phyloP scores from a whole-genome alignment of 2,888 invertebrate species.

The Sinohyriopsis cumingii region DNA sequence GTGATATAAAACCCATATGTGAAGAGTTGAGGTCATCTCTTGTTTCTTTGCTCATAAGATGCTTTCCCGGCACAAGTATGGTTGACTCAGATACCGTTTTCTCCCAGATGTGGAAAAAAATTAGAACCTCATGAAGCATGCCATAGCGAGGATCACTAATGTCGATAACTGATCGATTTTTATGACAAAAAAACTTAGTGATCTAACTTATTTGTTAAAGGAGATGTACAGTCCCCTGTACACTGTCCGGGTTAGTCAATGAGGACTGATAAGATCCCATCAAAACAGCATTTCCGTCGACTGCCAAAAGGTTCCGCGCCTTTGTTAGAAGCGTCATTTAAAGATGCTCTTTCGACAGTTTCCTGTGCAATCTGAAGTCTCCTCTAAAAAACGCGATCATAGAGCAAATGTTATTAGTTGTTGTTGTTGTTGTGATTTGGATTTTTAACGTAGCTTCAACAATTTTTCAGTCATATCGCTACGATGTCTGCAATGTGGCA shows the following conservation, averaged over 20 bases:
- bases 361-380: too few relatives aligned
- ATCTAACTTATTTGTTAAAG: constrained; percentile 19
- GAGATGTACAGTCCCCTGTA: constrained; percentile 16
- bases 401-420: too few relatives aligned
- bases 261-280: constrained; percentile 16
- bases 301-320: too few relatives aligned
- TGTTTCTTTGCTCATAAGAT: constrained; percentile 14
- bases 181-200: constrained; percentile 17
- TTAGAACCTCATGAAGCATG: constrained; percentile 1
- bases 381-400: too few relatives aligned
- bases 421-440: too few relatives aligned
- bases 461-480: too few relatives aligned
- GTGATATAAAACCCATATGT: constrained; percentile 22
- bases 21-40: constrained; percentile 33
- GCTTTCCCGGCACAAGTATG: background rate
- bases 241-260: constrained; percentile 15
- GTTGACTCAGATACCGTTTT: background rate
- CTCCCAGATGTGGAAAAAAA: constrained; percentile 24
- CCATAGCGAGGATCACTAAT: constrained; percentile 5
- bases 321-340: too few relatives aligned
- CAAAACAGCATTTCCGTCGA: too few relatives aligned
- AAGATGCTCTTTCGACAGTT: too few relatives aligned
- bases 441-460: too few relatives aligned
- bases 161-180: constrained; percentile 16
- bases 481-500: too few relatives aligned